Evolutionary conservation across 1,140 invertebrate genomes (phyloP).

Genomic region (Macrobrachium nipponense): DNA sequence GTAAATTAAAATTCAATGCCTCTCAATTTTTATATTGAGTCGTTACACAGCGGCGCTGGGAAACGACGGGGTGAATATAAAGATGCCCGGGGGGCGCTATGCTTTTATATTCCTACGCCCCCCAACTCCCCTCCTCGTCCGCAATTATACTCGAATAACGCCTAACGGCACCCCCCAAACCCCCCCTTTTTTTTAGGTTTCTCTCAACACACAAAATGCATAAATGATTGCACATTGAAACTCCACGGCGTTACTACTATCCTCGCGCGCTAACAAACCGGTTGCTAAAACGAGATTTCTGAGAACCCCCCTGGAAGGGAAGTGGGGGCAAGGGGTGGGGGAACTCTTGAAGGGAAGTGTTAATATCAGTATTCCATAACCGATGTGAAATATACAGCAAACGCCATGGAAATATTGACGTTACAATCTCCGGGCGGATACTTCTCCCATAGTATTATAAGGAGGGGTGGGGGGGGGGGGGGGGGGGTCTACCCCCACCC

Average conservation of each 20-base stretch:
- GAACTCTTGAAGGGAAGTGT: neutral
- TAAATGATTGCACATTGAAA: no score
- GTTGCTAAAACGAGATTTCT: no score
- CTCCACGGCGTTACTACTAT: no score
- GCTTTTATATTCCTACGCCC: slow-evolving; percentile 2
- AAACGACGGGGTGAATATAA: neutral
- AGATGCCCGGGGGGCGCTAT: neutral
- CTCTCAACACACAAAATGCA: no score
- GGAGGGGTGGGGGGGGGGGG: no score
- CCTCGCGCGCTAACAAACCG: no score
- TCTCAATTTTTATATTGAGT: slow-evolving; percentile 24
- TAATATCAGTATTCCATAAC: slow-evolving; percentile 31
- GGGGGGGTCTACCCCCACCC: neutral
- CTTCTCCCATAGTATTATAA: no score
- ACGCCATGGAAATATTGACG: slow-evolving; percentile 31
- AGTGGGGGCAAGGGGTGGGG: neutral
- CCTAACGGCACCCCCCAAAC: no score
- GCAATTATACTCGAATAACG: no score
- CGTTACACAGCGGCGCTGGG: neutral
- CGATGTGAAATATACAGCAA: slow-evolving; percentile 27
- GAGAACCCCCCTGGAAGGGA: neutral
- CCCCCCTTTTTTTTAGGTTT: no score
- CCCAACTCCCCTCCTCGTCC: no score
- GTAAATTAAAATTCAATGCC: slow-evolving; percentile 48
- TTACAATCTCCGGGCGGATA: neutral